phyloP scores from a whole-genome alignment of 2,888 invertebrate species.

The Merodon equestris region DNA sequence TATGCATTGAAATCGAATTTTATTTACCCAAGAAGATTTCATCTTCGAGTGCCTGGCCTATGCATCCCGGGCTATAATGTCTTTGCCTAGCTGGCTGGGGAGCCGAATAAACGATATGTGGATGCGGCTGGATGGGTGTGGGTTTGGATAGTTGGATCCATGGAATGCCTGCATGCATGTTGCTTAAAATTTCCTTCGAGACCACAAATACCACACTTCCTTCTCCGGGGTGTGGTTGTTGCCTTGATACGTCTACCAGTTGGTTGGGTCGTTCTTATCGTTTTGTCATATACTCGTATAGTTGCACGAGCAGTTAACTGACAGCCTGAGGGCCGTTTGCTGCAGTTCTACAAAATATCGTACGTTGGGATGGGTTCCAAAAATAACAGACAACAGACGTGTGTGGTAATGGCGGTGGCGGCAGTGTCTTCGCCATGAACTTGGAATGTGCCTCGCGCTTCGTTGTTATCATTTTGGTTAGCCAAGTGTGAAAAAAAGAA shows the following conservation, averaged over 20 bases:
- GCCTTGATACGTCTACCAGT: neutral
- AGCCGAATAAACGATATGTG: conserved; percentile 20
- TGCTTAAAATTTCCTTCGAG: conserved; percentile 41
- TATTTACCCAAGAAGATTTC: conserved; percentile 61
- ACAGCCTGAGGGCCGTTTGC: conserved; percentile 47
- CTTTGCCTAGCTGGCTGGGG: conserved; percentile 41
- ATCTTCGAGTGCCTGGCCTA: conserved; percentile 37
- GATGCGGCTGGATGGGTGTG: conserved; percentile 42
- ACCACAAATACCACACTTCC: conserved; percentile 27
- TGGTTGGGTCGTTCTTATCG: conserved; percentile 13
- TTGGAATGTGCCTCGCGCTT: neutral
- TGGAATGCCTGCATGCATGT: conserved; percentile 28
- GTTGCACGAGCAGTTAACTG: conserved; percentile 55
- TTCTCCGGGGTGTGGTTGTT: neutral
- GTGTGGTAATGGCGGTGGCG: too few species aligned
- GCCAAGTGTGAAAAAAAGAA: neutral
- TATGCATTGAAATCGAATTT: conserved; percentile 66
- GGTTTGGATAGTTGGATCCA: conserved; percentile 10
- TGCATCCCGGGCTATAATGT: conserved; percentile 54
- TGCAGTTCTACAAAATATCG: neutral
- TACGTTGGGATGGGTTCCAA: conserved; percentile 22
- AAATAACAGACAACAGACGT: conserved; percentile 21
- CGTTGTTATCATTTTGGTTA: conserved; percentile 33
- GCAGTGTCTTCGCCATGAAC: neutral
- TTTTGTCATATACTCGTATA: conserved; percentile 15